These are phyloP conservation scores for Caenorhabditis sp. DNA, from an alignment of 2,888 invertebrate species.

Conservation along the genomic window DNA sequence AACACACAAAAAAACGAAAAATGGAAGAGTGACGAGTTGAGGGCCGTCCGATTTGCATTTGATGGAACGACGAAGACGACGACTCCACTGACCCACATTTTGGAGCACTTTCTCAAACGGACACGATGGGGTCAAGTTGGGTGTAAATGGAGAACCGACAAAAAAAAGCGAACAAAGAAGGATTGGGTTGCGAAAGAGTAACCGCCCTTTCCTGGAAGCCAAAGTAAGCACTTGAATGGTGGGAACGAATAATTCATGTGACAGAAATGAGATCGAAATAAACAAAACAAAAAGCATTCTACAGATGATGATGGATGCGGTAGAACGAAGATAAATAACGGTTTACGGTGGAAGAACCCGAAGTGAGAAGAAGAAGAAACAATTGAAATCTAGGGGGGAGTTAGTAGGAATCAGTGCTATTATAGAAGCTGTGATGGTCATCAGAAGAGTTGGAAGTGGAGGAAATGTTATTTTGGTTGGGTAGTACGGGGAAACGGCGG, in stretches of 20 bases:
- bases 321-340: too few relatives aligned
- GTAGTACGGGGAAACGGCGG: not conserved
- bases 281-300: too few relatives aligned
- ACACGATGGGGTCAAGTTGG: slow-evolving; percentile 24
- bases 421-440: too few relatives aligned
- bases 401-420: too few relatives aligned
- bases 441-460: not conserved
- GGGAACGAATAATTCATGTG: too few relatives aligned
- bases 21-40: slow-evolving; percentile 32
- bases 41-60: slow-evolving; percentile 38
- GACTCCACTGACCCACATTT: slow-evolving; percentile 41
- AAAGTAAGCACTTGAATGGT: too few relatives aligned
- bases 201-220: slow-evolving; percentile 16
- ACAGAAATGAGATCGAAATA: too few relatives aligned
- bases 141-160: slow-evolving; percentile 42
- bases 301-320: too few relatives aligned
- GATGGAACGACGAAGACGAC: slow-evolving; percentile 23
- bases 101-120: slow-evolving; percentile 17
- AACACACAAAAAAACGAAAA: slow-evolving; percentile 11
- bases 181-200: slow-evolving; percentile 37
- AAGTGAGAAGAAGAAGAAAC: too few relatives aligned
- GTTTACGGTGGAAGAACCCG: too few relatives aligned
- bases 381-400: too few relatives aligned
- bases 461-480: not conserved
- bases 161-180: slow-evolving; percentile 7